These are phyloP conservation scores for Phylloscopus trochilus DNA, from an alignment of 2,113 vertebrate genomes.

Conservation along the genomic window DNA sequence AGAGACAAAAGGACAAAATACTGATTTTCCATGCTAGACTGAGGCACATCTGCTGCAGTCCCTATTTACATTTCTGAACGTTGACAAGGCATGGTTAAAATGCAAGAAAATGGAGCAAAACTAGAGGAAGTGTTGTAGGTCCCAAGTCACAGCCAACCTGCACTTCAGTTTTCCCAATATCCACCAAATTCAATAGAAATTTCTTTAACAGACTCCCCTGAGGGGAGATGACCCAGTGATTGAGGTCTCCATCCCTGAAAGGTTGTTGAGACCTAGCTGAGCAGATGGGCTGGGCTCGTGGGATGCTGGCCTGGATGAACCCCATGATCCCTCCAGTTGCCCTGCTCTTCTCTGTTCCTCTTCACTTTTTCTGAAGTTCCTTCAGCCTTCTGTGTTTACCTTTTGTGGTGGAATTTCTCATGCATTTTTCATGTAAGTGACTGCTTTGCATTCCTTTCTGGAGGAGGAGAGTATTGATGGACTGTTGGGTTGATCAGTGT, in stretches of 20 bases:
- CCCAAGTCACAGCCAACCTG: not conserved
- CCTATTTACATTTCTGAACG: not conserved
- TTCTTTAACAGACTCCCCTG: rapidly evolving
- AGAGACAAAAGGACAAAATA: not conserved
- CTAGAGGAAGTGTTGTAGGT: not conserved
- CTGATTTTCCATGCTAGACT: not conserved
- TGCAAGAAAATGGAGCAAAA: not conserved
- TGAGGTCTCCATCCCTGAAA: not conserved
- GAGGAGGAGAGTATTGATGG: too few relatives aligned
- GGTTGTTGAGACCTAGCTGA: not conserved
- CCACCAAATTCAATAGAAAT: not conserved
- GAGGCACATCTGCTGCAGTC: not conserved
- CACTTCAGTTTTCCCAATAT: not conserved
- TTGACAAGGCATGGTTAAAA: not conserved
- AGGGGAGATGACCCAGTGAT: not conserved
- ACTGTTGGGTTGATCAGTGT: too few relatives aligned
- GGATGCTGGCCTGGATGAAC: not conserved
- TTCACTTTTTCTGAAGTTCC: too few relatives aligned
- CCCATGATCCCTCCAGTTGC: not conserved
- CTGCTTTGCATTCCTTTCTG: too few relatives aligned
- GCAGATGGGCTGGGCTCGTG: not conserved
- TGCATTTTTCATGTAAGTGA: too few relatives aligned
- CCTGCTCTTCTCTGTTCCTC: too few relatives aligned
- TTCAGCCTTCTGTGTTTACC: too few relatives aligned
- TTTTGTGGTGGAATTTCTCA: too few relatives aligned